phyloP scores from a whole-genome alignment of 2,888 invertebrate genomes.

The Sceliomorpha sp. region DNA sequence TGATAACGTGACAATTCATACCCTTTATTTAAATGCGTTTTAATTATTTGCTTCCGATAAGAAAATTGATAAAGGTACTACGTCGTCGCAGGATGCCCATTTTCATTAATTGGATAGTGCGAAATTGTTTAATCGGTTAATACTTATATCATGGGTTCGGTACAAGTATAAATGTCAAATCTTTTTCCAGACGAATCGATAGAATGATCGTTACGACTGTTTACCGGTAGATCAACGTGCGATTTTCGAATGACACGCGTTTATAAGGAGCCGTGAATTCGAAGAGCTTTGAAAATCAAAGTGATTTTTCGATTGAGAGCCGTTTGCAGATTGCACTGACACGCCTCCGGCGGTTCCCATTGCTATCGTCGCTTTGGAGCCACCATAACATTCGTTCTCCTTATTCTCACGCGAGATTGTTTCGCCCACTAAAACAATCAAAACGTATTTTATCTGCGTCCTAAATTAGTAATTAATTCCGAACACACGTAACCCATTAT shows the following conservation, averaged over 20 bases:
- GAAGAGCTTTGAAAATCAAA: background rate
- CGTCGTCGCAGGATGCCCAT: background rate
- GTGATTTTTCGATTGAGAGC: constrained; percentile 60
- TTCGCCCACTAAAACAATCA: constrained; percentile 20
- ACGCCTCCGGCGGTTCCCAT: constrained; percentile 70
- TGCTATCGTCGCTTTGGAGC: constrained; percentile 22
- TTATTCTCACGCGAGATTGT: constrained; percentile 26
- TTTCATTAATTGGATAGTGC: background rate
- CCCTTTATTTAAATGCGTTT: constrained; percentile 1
- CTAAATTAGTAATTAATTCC: constrained; percentile 10
- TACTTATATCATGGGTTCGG: background rate
- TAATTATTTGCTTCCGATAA: background rate
- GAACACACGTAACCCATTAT: constrained; percentile 1
- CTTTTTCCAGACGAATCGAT: no score
- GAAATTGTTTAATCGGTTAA: background rate
- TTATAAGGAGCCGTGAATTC: background rate
- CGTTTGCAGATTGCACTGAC: constrained; percentile 62
- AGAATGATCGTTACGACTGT: no score
- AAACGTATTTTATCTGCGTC: constrained; percentile 10
- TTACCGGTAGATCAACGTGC: no score
- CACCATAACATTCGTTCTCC: constrained; percentile 22
- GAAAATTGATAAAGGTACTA: background rate
- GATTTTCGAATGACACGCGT: constrained; percentile 1
- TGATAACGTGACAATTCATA: constrained; percentile 2
- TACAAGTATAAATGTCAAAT: no score